Evolutionary conservation across 2,797 vertebrate species (phyloP).

Genomic region (Aplochiton taeniatus): DNA sequence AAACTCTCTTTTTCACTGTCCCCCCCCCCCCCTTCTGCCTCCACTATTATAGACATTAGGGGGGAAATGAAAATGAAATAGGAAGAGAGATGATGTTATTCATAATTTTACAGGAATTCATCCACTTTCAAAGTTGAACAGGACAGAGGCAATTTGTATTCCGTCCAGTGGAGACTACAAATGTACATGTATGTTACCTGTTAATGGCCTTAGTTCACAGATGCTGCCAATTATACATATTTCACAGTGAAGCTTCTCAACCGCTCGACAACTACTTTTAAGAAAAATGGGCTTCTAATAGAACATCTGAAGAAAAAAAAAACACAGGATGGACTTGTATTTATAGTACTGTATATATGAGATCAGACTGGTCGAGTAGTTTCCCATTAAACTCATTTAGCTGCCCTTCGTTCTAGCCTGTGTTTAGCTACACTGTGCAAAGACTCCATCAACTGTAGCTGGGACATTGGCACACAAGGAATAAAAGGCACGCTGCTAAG

Average conservation of each 20-base stretch:
- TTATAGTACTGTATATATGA: conserved; percentile 52
- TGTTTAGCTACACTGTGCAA: conserved; percentile 62
- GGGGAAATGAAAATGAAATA: no score
- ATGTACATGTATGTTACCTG: no score
- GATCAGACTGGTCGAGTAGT: conserved; percentile 64
- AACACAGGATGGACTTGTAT: conserved; percentile 44
- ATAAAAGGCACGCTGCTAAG: conserved; percentile 54
- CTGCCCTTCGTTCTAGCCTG: conserved; percentile 48
- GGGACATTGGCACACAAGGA: conserved; percentile 51
- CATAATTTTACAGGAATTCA: not conserved
- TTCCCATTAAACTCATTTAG: conserved; percentile 49
- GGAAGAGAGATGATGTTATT: conserved; percentile 46
- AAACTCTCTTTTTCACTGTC: not conserved
- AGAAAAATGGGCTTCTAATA: no score
- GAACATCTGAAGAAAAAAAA: no score
- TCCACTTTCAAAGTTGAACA: no score
- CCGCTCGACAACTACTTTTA: no score
- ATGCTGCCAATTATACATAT: no score
- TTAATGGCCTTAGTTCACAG: no score
- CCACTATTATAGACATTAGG: not conserved
- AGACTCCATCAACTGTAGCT: conserved; percentile 48
- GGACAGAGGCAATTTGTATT: no score
- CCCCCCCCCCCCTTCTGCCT: not conserved
- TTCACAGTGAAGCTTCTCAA: no score
- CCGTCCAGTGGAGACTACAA: no score